Evolutionary conservation across 2,888 invertebrate species (phyloP).

Genomic region (Pocota personata): DNA sequence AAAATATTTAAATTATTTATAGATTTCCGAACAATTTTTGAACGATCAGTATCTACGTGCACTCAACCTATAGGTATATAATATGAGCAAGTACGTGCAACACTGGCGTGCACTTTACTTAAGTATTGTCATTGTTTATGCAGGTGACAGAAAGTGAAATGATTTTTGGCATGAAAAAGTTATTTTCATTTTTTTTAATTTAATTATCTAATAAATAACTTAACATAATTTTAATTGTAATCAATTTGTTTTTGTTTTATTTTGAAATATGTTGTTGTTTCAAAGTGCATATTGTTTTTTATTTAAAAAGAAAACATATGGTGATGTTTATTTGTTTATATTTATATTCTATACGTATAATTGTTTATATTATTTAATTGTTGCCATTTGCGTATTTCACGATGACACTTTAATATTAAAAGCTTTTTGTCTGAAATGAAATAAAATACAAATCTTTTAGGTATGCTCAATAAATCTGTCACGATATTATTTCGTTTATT

Average conservation of each 20-base stretch:
- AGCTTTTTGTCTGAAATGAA: not conserved
- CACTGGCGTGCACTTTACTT: not conserved
- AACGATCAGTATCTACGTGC: too few relatives aligned
- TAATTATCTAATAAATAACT: not conserved
- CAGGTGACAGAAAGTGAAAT: not conserved
- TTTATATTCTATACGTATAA: not conserved
- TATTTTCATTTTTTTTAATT: conserved; percentile 6
- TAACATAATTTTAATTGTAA: not conserved
- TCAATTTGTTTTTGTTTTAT: not conserved
- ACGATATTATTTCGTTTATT: not conserved
- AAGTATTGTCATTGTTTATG: not conserved
- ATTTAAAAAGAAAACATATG: not conserved
- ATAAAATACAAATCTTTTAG: not conserved
- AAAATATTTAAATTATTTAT: too few relatives aligned
- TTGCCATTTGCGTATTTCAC: not conserved
- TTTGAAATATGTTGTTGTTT: not conserved
- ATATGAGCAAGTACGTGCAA: not conserved
- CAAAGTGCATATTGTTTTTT: not conserved
- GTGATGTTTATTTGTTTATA: not conserved
- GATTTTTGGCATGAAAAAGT: not conserved
- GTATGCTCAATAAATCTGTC: conserved; percentile 11
- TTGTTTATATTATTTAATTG: not conserved
- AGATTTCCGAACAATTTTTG: too few relatives aligned
- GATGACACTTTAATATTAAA: not conserved
- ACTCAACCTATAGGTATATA: too few relatives aligned